Evolutionary conservation across 2,888 invertebrate genomes (phyloP), one percentile per base, ranked within the genome.

Genomic region (Lasioglossum leucozonium): DNA sequence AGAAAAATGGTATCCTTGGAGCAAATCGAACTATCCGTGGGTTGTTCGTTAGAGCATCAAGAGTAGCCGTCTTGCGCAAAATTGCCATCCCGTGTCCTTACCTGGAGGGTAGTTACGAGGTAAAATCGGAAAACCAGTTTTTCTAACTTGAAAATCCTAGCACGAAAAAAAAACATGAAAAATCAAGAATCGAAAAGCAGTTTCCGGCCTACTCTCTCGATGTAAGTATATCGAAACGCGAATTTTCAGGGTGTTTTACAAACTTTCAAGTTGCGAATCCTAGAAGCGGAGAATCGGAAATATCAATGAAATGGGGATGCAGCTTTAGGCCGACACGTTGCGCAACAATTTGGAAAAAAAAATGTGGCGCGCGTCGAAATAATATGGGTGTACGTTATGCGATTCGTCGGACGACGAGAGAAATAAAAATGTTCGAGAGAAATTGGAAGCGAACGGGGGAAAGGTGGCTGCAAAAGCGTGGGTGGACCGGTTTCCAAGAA

Each of bases 401-500:
- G 55, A 55, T 55, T 55, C 55, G 55, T n/a, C 11, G 62, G 18
- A 3, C 30, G n/a, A 6, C 3, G 62, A 16, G 30, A 13, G 18
- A 62, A 62, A 62, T 30, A 62, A 62, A 62, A 62, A 18, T 58
- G 30, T n/a, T 67, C 42, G 11, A 16, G 67, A 67, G 77, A 65
- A 82, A 85, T 80, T n/a, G 55, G 82, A 82, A 72, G 75, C 69
- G 75, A 67, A 81, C 81, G 74, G 69, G 22, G 67, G 34, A 73
- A 47, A 65, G 44, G 65, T 44, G 75, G 82, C 0, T 72, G 26
- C 26, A n/a, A 77, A 47, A 40, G n/a, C 69, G 69, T 55, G 69
- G 75, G 80, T 58, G 55, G 74, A 80, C 76, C 76, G 81, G 67
- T 87, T 62, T 88, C 84, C 58, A 44, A 77, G 82, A 87, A 88